phyloP scores from a whole-genome alignment of 2,797 vertebrate genomes.

The Manis javanica region DNA sequence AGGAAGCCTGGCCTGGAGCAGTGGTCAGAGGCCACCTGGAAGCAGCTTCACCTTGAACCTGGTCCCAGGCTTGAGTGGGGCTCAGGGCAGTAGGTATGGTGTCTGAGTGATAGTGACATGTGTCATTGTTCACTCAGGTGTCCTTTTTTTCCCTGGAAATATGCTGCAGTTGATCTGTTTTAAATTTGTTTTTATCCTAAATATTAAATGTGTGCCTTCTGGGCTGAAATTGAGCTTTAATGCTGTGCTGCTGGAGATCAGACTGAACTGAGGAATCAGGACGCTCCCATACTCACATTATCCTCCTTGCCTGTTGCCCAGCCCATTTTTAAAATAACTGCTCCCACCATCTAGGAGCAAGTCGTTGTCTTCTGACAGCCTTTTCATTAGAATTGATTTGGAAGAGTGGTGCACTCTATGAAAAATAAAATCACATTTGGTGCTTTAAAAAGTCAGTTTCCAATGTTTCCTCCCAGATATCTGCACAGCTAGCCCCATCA shows the following conservation, averaged over 20 bases:
- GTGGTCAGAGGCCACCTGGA: conserved; percentile 2
- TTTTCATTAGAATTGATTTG: neutral
- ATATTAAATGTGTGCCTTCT: conserved; percentile 1
- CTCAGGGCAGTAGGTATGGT: neutral
- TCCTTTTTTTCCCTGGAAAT: neutral
- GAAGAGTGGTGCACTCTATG: neutral
- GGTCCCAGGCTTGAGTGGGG: neutral
- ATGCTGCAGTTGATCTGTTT: neutral
- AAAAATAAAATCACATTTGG: neutral
- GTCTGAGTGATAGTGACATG: neutral
- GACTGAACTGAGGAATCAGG: neutral
- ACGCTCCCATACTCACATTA: neutral
- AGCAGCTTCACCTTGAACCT: neutral
- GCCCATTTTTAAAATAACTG: neutral
- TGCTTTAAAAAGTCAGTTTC: neutral
- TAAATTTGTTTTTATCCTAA: neutral
- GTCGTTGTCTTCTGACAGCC: neutral
- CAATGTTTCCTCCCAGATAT: neutral
- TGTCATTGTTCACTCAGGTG: neutral
- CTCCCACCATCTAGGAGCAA: neutral
- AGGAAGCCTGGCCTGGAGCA: neutral
- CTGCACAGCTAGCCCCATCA: neutral
- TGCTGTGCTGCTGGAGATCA: neutral
- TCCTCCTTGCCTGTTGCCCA: neutral
- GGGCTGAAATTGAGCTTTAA: neutral